Percentiles rank a stretch among this genome's conserved stretches.
These are phyloP conservation scores for Teinopalpus imperialis DNA, from an alignment of 2,888 invertebrate species.

Conservation along the genomic window DNA sequence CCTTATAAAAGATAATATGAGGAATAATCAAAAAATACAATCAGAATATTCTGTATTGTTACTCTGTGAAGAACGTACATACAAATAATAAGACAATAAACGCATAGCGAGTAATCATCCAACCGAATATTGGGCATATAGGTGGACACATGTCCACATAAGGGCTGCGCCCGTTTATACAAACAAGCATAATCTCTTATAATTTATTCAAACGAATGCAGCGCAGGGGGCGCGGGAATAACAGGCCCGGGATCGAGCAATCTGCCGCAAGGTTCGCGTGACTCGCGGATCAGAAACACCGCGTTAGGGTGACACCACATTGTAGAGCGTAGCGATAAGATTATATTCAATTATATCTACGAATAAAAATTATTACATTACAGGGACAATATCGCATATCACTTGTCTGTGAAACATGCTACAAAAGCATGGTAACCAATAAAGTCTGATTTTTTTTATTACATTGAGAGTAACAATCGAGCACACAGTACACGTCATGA, in stretches of 20 bases:
- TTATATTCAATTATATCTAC: background rate
- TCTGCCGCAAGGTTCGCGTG: conserved; percentile 21
- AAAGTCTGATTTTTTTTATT: too few species aligned
- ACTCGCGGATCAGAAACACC: conserved; percentile 14
- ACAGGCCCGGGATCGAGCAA: conserved; percentile 25
- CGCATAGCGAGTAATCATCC: background rate
- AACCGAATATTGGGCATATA: background rate
- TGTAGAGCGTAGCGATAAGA: background rate
- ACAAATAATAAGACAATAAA: too few species aligned
- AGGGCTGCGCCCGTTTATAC: conserved; percentile 8
- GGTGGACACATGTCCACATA: background rate
- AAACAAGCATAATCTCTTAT: conserved; percentile 29
- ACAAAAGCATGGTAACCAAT: too few species aligned
- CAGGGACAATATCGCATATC: too few species aligned
- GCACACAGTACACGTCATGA: too few species aligned
- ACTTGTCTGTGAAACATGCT: too few species aligned
- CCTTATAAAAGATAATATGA: too few species aligned
- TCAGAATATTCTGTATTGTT: too few species aligned
- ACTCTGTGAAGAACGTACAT: too few species aligned
- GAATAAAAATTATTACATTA: too few species aligned
- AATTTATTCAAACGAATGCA: conserved; percentile 32
- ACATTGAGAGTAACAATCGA: too few species aligned
- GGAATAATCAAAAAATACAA: too few species aligned
- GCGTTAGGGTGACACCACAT: background rate
- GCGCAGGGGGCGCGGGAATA: conserved; percentile 20